Conservation (phyloP, 2,888 invertebrate genomes). For the Junonia oenone region DNA sequence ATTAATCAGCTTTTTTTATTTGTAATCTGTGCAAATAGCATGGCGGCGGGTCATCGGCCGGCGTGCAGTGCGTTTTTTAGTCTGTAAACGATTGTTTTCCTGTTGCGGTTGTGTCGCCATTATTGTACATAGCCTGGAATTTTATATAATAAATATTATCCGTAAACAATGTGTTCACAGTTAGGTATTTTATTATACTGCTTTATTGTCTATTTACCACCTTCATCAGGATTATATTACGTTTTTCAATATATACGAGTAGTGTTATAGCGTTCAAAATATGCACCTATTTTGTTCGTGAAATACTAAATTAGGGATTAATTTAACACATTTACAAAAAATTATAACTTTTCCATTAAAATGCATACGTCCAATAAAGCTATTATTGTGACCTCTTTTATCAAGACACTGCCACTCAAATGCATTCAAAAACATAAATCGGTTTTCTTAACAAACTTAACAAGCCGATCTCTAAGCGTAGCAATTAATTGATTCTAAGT, state of each 20-base stretch:
- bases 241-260: too few relatives aligned
- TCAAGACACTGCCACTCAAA: neutral
- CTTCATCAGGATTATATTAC: too few relatives aligned
- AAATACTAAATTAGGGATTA: too few relatives aligned
- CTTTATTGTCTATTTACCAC: neutral
- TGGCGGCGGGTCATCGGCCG: slow-evolving; percentile 13
- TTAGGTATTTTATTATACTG: neutral
- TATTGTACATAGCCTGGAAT: slow-evolving; percentile 10
- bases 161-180: neutral
- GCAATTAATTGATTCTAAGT: neutral
- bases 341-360: too few relatives aligned
- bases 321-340: too few relatives aligned
- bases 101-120: slow-evolving; percentile 19
- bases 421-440: neutral
- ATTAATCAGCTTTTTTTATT: slow-evolving; percentile 1
- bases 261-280: too few relatives aligned
- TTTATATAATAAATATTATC: neutral
- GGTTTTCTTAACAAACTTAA: neutral
- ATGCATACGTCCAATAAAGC: too few relatives aligned
- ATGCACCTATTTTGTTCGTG: too few relatives aligned
- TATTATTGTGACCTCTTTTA: too few relatives aligned
- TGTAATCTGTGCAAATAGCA: slow-evolving; percentile 15
- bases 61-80: slow-evolving; percentile 11
- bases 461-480: too few relatives aligned
- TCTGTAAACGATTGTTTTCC: slow-evolving; percentile 22